Evolutionary conservation across 2,888 invertebrate genomes (phyloP).

Genomic region (Dorcus hopei): DNA sequence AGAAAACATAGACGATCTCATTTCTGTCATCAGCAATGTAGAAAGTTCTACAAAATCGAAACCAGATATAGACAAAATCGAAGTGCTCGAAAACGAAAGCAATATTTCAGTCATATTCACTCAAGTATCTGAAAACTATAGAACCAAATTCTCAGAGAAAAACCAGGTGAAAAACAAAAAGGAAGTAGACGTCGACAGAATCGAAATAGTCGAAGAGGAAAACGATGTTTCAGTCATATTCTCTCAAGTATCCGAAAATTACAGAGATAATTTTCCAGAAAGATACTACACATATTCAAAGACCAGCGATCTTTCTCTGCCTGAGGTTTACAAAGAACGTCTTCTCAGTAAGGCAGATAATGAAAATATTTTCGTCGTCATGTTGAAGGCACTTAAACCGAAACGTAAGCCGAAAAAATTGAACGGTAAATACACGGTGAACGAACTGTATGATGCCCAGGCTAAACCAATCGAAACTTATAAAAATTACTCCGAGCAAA

Average conservation of each 20-base stretch:
- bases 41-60: constrained; percentile 13
- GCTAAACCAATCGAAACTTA: neutral
- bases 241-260: constrained; percentile 41
- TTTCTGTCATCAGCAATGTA: constrained; percentile 33
- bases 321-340: constrained; percentile 39
- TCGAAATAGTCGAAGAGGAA: constrained; percentile 5
- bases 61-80: constrained; percentile 27
- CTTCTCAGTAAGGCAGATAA: constrained; percentile 22
- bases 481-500: constrained; percentile 9
- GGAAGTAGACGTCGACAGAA: too few relatives aligned
- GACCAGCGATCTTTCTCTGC: constrained; percentile 13
- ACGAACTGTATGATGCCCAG: constrained; percentile 30
- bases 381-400: constrained; percentile 33
- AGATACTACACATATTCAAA: constrained; percentile 18
- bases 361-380: constrained; percentile 17
- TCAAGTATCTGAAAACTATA: constrained; percentile 13
- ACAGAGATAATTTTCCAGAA: constrained; percentile 41
- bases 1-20: constrained; percentile 42
- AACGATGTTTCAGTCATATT: constrained; percentile 32
- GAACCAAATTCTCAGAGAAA: neutral
- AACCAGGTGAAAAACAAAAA: too few relatives aligned
- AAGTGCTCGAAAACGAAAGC: constrained; percentile 1
- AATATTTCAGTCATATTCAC: constrained; percentile 6
- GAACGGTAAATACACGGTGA: constrained; percentile 34
- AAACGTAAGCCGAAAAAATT: constrained; percentile 24